Percentiles rank a stretch among this genome's conserved stretches.
These are phyloP conservation scores for Pantelozetes paolii DNA, from an alignment of 2,888 invertebrate genomes.

Conservation along the genomic window DNA sequence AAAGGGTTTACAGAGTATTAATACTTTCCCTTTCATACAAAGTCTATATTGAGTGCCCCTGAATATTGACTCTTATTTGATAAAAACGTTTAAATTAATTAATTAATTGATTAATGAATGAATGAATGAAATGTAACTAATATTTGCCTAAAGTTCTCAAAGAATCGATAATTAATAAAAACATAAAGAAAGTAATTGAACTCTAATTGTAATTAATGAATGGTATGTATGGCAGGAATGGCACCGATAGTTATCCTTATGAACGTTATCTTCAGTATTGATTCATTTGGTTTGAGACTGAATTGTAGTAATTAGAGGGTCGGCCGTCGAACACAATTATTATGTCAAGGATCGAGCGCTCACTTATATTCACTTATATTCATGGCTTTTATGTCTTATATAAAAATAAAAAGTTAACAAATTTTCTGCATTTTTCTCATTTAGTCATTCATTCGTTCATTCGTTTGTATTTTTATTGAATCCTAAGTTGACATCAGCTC, in stretches of 20 bases:
- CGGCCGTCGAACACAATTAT: conserved; percentile 26
- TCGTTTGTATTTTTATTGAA: not conserved
- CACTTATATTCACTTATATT: not conserved
- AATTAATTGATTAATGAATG: not conserved
- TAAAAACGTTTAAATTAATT: no score
- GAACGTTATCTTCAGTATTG: not conserved
- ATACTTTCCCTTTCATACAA: no score
- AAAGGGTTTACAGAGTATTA: no score
- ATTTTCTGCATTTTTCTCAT: not conserved
- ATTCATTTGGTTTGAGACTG: not conserved
- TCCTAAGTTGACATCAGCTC: no score
- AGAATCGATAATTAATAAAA: not conserved
- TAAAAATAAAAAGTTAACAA: conserved; percentile 2
- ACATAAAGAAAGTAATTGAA: not conserved
- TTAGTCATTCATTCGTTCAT: not conserved
- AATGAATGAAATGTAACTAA: not conserved
- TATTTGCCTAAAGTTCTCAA: not conserved
- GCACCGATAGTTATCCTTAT: not conserved
- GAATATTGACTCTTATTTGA: no score
- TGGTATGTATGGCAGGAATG: no score
- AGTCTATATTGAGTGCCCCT: no score
- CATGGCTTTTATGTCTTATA: not conserved
- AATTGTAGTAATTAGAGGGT: conserved; percentile 3
- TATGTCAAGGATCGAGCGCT: conserved; percentile 25
- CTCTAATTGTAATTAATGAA: not conserved